Base-by-base conservation (phyloP, 2,113 vertebrate species). In the Rhodinocichla rosea region DNA sequence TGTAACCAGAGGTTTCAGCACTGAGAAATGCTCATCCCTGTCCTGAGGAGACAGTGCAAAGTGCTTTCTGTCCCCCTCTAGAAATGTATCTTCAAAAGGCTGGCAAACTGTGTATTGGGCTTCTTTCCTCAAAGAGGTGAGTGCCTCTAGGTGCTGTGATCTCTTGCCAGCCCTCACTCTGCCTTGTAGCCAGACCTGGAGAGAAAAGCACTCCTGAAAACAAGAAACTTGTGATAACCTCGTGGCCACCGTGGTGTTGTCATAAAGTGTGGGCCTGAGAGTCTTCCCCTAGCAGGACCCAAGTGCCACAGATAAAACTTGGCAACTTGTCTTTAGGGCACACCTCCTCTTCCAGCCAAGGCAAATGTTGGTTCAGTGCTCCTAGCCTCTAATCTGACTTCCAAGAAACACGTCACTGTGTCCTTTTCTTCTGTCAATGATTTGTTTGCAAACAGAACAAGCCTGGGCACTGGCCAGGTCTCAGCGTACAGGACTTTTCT, bases 71-170 rank as follows among this genome's bases (percentile, higher is more conserved):
- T 45, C 33, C 45, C 39, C 9, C 9, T 44, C 28, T 79, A 63
- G 27, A 77, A 89, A 84, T 6, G 2, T 32, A 40, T 47, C 83
- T 45, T 92, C 75, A 73, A 74, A 87, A 83, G 52, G 33, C 24
- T 81, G 68, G 22, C 27, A 83, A 59, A 26, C 0, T 60, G 0
- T 0, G 0, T 39, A 2, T 18, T 15, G 49, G 49, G 12, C n/a
- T 83, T 47, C 39, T 76, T 71, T 57, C 27, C 49, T 68, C 15
- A 7, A 11, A 42, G 33, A 30, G 6, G 4, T n/a, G 50, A 11
- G 40, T 9, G 33, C 35, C 37, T 83, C 56, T 20, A 28, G 23
- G 8, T 47, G 39, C 55, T 5, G 1, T 2, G 3, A 24, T 76
- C 71, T 67, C 37, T 59, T 52, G 32, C 47, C 77, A 81, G 30